Percentiles rank a stretch among this genome's conserved stretches.
These are phyloP conservation scores for Cinclus mexicanus DNA, from an alignment of 2,113 vertebrate species.

Conservation along the genomic window DNA sequence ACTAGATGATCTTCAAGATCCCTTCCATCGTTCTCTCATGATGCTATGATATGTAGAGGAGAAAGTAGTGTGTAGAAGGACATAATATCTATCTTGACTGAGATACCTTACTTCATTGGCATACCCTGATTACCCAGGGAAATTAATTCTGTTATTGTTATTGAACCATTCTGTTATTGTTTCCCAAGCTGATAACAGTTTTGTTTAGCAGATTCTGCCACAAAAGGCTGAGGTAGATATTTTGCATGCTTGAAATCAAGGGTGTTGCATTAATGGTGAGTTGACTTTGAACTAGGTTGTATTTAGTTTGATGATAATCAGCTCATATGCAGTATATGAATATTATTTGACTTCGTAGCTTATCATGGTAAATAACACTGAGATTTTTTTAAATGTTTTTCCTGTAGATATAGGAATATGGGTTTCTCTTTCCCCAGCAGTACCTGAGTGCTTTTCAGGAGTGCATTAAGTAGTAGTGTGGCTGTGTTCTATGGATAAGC, in stretches of 20 bases:
- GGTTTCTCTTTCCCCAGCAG: neutral
- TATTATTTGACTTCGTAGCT: neutral
- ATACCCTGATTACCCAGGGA: neutral
- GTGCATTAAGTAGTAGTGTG: neutral
- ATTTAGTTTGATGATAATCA: neutral
- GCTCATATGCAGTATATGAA: neutral
- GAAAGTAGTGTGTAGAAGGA: neutral
- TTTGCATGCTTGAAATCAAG: neutral
- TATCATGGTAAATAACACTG: neutral
- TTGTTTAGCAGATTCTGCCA: neutral
- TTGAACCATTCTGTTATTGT: neutral
- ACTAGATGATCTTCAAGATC: neutral
- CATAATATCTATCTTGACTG: neutral
- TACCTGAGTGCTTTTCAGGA: neutral
- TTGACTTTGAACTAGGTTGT: neutral
- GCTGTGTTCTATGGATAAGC: neutral
- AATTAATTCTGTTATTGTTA: neutral
- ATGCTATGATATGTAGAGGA: neutral
- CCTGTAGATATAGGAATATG: neutral
- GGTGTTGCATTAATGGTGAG: neutral
- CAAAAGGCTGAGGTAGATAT: neutral
- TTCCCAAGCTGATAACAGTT: neutral
- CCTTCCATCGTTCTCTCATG: neutral
- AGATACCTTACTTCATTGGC: neutral
- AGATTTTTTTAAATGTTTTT: neutral